Conservation (phyloP, 1,140 invertebrate species). For the Pseudomyrmex flavicornis region DNA sequence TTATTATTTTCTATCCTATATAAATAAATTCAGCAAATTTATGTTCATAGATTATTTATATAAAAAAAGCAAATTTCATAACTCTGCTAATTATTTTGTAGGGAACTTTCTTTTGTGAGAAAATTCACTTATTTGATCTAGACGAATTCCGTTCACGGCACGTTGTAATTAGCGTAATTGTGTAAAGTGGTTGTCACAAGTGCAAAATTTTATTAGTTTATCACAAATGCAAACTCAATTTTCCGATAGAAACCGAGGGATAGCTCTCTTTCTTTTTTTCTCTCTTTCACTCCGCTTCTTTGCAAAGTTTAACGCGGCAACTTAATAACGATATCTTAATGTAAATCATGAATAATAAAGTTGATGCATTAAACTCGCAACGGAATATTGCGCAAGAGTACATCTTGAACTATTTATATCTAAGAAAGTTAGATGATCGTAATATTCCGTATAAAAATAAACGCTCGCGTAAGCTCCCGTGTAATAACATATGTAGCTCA, state of each 20-base stretch:
- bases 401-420: constrained; percentile 41
- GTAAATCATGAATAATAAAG: constrained; percentile 34
- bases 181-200: constrained; percentile 5
- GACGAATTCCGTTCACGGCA: not conserved
- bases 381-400: constrained; percentile 38
- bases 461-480: not conserved
- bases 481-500: constrained; percentile 20
- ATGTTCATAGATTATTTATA: not conserved
- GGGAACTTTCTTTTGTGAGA: not conserved
- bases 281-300: not conserved
- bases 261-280: no score
- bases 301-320: constrained; percentile 19
- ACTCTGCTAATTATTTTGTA: not conserved
- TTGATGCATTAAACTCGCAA: constrained; percentile 36
- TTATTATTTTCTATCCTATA: no score
- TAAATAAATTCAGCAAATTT: not conserved
- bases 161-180: constrained; percentile 37
- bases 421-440: constrained; percentile 9
- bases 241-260: not conserved
- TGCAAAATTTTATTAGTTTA: constrained; percentile 21
- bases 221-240: constrained; percentile 19
- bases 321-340: constrained; percentile 48
- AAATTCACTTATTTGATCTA: not conserved
- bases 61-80: not conserved
- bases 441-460: constrained; percentile 49